Evolutionary conservation across 35 echinoderm and acorn worm genomes (phyloP).

Genomic region (Hemicentrotus pulcherrimus): DNA sequence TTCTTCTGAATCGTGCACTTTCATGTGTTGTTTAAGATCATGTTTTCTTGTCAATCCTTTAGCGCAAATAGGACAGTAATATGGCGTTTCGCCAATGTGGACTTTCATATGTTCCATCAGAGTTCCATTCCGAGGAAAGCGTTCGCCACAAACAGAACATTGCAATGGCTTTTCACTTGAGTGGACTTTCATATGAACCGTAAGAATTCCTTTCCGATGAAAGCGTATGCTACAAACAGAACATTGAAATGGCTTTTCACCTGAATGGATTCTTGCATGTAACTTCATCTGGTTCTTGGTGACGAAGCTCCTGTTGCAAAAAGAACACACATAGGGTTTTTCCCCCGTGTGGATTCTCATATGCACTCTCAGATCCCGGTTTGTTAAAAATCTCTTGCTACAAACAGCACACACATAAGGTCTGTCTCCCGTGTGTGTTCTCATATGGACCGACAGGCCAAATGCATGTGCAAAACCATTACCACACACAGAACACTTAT

Average conservation of each 20-base stretch:
- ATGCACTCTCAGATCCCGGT: too few relatives aligned
- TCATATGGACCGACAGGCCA: slow-evolving; percentile 26
- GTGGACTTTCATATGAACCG: not conserved
- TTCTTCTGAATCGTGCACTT: not conserved
- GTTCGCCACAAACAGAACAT: not conserved
- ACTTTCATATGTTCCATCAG: not conserved
- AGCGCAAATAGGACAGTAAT: not conserved
- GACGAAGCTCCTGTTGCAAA: not conserved
- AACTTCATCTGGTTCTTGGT: not conserved
- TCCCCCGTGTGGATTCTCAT: not conserved
- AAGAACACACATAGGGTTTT: not conserved
- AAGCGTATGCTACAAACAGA: not conserved
- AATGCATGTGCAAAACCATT: not conserved
- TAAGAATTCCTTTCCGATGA: not conserved
- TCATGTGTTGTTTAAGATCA: not conserved
- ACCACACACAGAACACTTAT: not conserved
- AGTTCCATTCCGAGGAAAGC: not conserved
- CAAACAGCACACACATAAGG: too few relatives aligned
- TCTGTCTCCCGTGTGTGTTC: not conserved
- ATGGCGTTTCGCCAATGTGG: not conserved
- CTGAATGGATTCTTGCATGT: not conserved
- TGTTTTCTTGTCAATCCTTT: not conserved
- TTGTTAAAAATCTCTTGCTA: too few relatives aligned
- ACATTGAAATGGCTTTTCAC: not conserved
- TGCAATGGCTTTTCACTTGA: not conserved